A percentile compares a stretch with the other conserved stretches of the same genome.
These are phyloP conservation scores for Procapra przewalskii DNA, from an alignment of 2,113 vertebrate genomes.

Conservation along the genomic window DNA sequence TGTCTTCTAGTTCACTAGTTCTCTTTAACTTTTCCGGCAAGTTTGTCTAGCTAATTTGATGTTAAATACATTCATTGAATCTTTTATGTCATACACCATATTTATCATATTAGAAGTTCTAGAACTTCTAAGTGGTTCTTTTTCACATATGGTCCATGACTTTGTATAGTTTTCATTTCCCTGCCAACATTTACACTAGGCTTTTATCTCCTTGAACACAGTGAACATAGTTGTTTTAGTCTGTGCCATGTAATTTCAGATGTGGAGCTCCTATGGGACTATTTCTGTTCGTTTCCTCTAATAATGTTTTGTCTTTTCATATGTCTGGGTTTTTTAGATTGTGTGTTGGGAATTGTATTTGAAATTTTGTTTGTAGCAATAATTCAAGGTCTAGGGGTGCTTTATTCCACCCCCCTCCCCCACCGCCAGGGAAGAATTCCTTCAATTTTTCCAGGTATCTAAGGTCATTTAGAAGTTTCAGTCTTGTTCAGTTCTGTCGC, in stretches of 20 bases:
- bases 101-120: not conserved
- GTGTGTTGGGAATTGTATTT: not conserved
- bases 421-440: not conserved
- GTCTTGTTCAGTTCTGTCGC: too few relatives aligned
- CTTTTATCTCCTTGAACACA: not conserved
- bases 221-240: not conserved
- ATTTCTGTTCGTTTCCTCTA: not conserved
- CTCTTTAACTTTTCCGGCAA: not conserved
- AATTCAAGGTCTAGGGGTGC: not conserved
- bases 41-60: not conserved
- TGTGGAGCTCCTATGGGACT: not conserved
- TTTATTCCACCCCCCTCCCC: not conserved
- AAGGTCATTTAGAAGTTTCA: not conserved
- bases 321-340: not conserved
- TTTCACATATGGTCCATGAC: not conserved
- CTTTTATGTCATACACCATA: not conserved
- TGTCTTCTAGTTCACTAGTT: not conserved
- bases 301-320: not conserved
- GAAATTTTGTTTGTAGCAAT: not conserved
- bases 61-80: not conserved
- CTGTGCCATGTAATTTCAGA: not conserved
- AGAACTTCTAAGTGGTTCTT: not conserved
- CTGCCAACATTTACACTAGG: not conserved
- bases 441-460: not conserved
- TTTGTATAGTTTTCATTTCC: slow-evolving; percentile 32